These are phyloP conservation scores for Gnathonemus longibarbis DNA, from an alignment of 2,113 vertebrate species.

Conservation along the genomic window DNA sequence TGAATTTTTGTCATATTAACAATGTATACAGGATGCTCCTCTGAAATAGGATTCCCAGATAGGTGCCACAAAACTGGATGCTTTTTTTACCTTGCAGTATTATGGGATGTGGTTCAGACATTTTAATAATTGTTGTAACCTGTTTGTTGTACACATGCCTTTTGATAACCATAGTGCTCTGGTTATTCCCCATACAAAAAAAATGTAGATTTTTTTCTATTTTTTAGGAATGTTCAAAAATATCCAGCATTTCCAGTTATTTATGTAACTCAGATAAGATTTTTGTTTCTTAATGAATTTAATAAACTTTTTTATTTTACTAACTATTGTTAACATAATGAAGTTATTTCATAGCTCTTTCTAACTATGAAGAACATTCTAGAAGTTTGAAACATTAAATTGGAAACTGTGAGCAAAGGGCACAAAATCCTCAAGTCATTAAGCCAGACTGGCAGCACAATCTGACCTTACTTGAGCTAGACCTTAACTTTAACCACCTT, in stretches of 20 bases:
- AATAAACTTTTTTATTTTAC: background rate
- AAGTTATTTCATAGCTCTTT: background rate
- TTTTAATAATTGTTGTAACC: background rate
- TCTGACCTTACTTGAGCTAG: background rate
- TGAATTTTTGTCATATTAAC: background rate
- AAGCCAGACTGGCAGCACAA: background rate
- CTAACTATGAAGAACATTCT: background rate
- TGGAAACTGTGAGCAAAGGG: background rate
- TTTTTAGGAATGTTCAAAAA: background rate
- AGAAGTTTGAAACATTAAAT: background rate
- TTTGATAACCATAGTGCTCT: background rate
- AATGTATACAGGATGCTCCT: background rate
- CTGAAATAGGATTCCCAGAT: background rate
- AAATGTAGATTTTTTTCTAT: background rate
- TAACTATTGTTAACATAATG: background rate
- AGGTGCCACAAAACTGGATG: background rate
- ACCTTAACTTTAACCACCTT: background rate
- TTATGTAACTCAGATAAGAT: background rate
- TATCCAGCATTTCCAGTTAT: background rate
- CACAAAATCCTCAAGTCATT: background rate
- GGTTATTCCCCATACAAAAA: background rate
- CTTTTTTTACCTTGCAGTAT: background rate
- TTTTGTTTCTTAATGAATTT: background rate
- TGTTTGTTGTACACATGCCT: background rate
- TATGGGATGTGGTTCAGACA: background rate